A percentile compares a stretch with the other conserved stretches of the same genome.
These are phyloP conservation scores for Apodemia mormo DNA, from an alignment of 2,888 invertebrate genomes.

Conservation along the genomic window DNA sequence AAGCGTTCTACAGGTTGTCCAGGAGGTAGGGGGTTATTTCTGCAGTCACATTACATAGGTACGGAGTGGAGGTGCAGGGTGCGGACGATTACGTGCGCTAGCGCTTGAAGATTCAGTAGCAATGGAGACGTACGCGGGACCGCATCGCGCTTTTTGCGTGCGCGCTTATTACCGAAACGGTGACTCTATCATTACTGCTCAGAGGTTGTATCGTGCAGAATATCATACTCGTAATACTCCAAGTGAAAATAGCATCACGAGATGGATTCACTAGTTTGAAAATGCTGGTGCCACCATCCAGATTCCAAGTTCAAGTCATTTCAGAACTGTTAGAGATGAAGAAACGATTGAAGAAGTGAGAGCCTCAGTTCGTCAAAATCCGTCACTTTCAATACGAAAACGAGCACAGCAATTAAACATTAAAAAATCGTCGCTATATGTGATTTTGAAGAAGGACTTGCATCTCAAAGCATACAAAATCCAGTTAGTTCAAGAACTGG, in stretches of 20 bases:
- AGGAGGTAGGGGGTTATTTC: neutral
- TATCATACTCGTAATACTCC: slow-evolving; percentile 33
- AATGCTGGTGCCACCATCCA: neutral
- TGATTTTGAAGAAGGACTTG: neutral
- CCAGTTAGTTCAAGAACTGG: slow-evolving; percentile 28
- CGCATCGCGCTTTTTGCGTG: slow-evolving; percentile 36
- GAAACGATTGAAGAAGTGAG: neutral
- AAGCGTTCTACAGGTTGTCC: neutral
- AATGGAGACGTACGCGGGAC: slow-evolving; percentile 10
- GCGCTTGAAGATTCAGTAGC: neutral
- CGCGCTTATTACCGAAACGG: slow-evolving; percentile 31
- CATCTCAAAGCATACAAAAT: slow-evolving; percentile 26
- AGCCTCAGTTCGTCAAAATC: neutral
- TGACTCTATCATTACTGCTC: slow-evolving; percentile 27
- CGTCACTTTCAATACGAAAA: neutral
- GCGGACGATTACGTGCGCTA: slow-evolving; percentile 6
- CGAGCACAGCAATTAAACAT: neutral
- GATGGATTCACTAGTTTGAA: neutral
- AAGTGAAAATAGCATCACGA: neutral
- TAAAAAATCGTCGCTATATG: neutral
- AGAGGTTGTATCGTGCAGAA: slow-evolving; percentile 32
- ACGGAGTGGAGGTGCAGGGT: neutral
- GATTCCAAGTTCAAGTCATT: neutral
- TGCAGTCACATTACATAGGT: neutral
- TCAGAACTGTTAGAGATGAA: neutral